Evolutionary conservation across 1,140 invertebrate species (phyloP), one percentile per base, ranked within the genome.

Genomic region (Agrypnia vestita): DNA sequence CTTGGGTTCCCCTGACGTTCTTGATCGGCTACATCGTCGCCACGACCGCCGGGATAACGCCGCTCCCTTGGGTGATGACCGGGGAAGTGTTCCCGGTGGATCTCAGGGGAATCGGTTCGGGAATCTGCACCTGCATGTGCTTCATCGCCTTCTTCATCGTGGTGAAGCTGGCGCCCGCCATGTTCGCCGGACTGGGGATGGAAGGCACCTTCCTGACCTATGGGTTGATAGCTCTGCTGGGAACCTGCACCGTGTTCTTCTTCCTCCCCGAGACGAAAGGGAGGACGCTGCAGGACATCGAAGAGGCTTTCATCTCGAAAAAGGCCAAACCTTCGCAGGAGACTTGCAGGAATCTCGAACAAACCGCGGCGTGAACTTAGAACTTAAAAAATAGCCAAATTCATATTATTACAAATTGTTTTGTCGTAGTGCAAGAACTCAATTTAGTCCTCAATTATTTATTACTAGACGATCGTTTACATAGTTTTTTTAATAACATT

Each of bases 191-290:
- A 56, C 86, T 95, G 3, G 92, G 92, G 12, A 86, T 90, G 55
- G 88, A 90, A 9, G 90, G 91, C 13, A 91, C 92, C 15, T 96
- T 96, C 89, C 90, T 91, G 67, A 82, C 93, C 76, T 96, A 94
- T 85, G 92, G 93, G 21, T 85, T 88, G 0, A 85, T 95, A 76
- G 91, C 93, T 13, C 85, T 93, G 3, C 9, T 93, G 43, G 94
- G 94, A 3, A 91, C 92, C 7, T 84, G 92, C 12, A 89, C 94
- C 44, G 85, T 95, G 55, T 92, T 91, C 74, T 89, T 93, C 44
- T 91, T 93, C 76, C 85, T 97, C 21, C 95, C 96, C 8, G 95
- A 97, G 88, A 97, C 95, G 0, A 95, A 94, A 87, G 94, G 94
- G 10, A 94, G 92, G 83, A 93, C 92, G 19, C 87, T 96, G 71